phyloP scores from a whole-genome alignment of 2,113 vertebrate species.

The Phocoena sinus region DNA sequence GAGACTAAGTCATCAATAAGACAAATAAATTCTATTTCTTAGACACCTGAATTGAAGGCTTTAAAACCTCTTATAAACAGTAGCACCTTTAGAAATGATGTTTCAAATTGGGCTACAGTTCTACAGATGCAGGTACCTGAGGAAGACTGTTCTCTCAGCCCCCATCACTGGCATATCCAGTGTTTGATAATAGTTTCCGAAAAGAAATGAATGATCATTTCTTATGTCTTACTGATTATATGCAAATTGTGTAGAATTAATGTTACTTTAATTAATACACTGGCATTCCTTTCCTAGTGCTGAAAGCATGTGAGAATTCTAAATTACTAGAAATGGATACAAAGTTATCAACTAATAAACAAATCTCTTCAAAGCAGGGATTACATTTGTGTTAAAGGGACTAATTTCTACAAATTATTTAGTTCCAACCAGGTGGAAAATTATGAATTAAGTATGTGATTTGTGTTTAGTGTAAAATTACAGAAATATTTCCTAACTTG shows the following conservation, averaged over 20 bases:
- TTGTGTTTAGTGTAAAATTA: not conserved
- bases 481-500: not conserved
- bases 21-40: not conserved
- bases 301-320: not conserved
- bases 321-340: not conserved
- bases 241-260: not conserved
- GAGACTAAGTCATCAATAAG: not conserved
- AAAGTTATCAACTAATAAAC: not conserved
- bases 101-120: not conserved
- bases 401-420: not conserved
- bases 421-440: not conserved
- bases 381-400: not conserved
- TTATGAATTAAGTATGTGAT: not conserved
- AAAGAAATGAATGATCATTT: not conserved
- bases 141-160: not conserved
- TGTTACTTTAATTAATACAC: not conserved
- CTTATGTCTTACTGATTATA: not conserved
- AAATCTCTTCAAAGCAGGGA: not conserved
- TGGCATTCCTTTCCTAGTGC: not conserved
- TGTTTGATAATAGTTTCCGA: not conserved
- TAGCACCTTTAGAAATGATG: not conserved
- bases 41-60: not conserved
- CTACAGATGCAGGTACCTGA: not conserved
- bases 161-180: not conserved
- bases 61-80: not conserved